Evolutionary conservation across 2,888 invertebrate species (phyloP).

Genomic region (Sphaerophoria rueppellii): DNA sequence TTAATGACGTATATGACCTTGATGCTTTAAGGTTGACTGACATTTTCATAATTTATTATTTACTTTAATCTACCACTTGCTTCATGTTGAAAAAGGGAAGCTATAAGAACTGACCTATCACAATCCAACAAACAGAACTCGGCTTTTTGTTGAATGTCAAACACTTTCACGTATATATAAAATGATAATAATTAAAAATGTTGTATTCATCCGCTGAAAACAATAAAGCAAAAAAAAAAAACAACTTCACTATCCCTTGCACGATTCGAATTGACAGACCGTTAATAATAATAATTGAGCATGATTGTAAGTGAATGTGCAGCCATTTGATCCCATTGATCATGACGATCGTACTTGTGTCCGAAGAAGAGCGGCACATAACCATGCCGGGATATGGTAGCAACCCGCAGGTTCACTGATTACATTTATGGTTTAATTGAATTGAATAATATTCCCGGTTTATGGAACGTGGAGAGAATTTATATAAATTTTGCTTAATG

Average conservation of each 20-base stretch:
- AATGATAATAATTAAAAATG: constrained; percentile 11
- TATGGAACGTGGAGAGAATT: constrained; percentile 47
- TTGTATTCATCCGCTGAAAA: constrained; percentile 27
- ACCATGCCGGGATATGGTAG: not conserved
- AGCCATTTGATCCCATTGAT: constrained; percentile 69
- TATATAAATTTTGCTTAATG: constrained; percentile 12
- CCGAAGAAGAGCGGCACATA: not conserved
- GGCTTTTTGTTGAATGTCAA: constrained; percentile 5
- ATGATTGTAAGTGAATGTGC: constrained; percentile 54
- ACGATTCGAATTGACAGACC: constrained; percentile 14
- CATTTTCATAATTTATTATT: constrained; percentile 7
- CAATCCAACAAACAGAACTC: not conserved
- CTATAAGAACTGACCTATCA: constrained; percentile 29
- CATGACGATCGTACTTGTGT: constrained; percentile 37
- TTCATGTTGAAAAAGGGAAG: not conserved
- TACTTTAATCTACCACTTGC: constrained; percentile 11
- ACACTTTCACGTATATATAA: not conserved
- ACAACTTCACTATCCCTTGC: constrained; percentile 7
- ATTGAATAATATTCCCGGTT: constrained; percentile 60
- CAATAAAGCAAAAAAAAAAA: not conserved
- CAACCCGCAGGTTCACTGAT: constrained; percentile 52
- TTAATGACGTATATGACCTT: constrained; percentile 20
- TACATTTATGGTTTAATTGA: constrained; percentile 67
- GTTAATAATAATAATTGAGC: constrained; percentile 62
- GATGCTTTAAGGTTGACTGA: constrained; percentile 28